phyloP scores from a whole-genome alignment of 2,113 vertebrate genomes.

The Puffinus mauretanicus region DNA sequence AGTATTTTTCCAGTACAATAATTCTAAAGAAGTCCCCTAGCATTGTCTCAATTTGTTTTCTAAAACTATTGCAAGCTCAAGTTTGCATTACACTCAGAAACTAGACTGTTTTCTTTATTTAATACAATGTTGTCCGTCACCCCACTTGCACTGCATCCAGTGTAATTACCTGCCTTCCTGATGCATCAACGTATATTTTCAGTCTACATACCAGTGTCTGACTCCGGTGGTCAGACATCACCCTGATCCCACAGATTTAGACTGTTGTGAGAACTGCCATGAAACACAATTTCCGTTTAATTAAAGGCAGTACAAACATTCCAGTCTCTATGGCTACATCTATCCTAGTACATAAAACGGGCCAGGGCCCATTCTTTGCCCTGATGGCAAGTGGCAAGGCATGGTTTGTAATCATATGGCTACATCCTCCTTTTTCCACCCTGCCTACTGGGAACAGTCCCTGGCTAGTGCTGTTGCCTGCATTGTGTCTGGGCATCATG shows the following conservation, averaged over 20 bases:
- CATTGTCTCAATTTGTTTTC: neutral
- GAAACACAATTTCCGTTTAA: neutral
- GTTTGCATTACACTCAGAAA: neutral
- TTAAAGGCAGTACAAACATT: conserved; percentile 12
- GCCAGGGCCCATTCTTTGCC: neutral
- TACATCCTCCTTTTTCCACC: neutral
- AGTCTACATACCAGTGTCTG: neutral
- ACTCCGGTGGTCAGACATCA: neutral
- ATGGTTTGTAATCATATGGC: neutral
- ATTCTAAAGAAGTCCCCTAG: neutral
- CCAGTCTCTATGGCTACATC: neutral
- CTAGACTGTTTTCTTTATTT: neutral
- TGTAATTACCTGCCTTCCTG: neutral
- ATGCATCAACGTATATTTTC: neutral
- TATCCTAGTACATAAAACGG: neutral
- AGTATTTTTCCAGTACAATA: neutral
- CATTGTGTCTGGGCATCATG: neutral
- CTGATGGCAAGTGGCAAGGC: neutral
- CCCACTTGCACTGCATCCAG: neutral
- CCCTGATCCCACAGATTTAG: neutral
- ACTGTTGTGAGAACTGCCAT: neutral
- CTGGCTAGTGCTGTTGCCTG: neutral
- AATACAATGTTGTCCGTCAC: neutral
- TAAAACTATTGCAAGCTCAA: neutral
- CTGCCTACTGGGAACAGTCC: neutral